Percentiles rank a stretch among this genome's conserved stretches.
Conservation (phyloP, 2,113 vertebrate genomes). For the Tenrec ecaudatus region DNA sequence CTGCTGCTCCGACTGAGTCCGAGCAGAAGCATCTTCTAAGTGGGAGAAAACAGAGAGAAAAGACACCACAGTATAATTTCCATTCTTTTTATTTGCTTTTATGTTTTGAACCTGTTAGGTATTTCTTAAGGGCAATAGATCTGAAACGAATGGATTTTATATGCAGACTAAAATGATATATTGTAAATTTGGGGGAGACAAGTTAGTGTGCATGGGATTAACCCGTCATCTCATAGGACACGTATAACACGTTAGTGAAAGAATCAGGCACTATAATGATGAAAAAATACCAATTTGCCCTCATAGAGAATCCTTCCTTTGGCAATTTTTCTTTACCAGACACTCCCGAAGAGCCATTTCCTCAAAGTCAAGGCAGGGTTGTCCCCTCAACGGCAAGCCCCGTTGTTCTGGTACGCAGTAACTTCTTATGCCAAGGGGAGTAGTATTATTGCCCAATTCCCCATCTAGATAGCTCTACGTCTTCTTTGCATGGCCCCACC, state of each 20-base stretch:
- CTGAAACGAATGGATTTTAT: slow-evolving; percentile 14
- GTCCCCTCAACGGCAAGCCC: not conserved
- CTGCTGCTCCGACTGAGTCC: not conserved
- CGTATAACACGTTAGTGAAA: not conserved
- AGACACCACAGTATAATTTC: not conserved
- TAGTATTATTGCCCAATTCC: too few relatives aligned
- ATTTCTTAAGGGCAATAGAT: not conserved
- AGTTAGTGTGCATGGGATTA: not conserved
- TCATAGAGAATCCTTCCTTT: not conserved
- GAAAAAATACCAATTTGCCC: not conserved
- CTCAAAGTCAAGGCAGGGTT: not conserved
- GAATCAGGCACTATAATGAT: not conserved
- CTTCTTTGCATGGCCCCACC: too few relatives aligned
- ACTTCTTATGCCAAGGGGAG: too few relatives aligned
- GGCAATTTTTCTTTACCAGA: not conserved
- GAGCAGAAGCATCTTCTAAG: not conserved
- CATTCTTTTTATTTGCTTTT: slow-evolving; percentile 37
- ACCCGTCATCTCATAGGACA: not conserved
- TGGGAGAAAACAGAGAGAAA: not conserved
- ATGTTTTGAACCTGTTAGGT: not conserved
- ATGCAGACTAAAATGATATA: not conserved
- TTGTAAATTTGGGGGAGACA: not conserved
- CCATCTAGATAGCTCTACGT: too few relatives aligned
- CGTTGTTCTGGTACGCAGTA: too few relatives aligned
- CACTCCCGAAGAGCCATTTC: not conserved